phyloP scores from a whole-genome alignment of 2,888 invertebrate species.

The Eurytoma adleriae region DNA sequence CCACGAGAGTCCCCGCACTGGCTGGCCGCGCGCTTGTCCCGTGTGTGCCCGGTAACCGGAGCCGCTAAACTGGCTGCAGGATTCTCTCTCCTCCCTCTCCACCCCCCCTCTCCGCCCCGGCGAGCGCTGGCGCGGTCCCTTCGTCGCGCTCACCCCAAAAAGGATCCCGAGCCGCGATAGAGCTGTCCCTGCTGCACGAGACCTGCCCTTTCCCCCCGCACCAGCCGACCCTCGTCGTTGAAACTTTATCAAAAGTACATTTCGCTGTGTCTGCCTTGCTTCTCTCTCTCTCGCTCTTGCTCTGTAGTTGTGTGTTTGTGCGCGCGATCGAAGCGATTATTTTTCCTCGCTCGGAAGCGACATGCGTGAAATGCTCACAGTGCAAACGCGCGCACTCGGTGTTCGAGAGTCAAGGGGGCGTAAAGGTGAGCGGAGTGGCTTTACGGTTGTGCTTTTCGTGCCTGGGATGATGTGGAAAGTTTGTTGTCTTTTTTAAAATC shows the following conservation, averaged over 20 bases:
- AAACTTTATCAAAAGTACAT: conserved; percentile 55
- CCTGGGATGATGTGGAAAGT: background rate
- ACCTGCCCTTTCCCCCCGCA: background rate
- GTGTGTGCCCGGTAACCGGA: conserved; percentile 55
- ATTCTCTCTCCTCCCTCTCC: background rate
- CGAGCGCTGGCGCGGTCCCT: background rate
- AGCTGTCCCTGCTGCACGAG: conserved; percentile 20
- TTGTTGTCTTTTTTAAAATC: background rate
- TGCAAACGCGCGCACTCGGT: background rate
- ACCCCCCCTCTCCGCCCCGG: background rate
- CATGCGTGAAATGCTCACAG: conserved; percentile 27
- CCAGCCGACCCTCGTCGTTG: background rate
- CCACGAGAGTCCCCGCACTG: conserved; percentile 38
- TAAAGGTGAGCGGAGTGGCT: background rate
- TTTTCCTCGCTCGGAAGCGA: conserved; percentile 49
- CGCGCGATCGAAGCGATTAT: conserved; percentile 40
- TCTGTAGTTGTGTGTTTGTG: background rate
- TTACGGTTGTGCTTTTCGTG: background rate
- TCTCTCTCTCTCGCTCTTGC: background rate
- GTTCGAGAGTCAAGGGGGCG: conserved; percentile 3
- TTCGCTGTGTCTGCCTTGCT: conserved; percentile 3
- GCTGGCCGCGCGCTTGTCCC: conserved; percentile 22
- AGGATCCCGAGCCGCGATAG: conserved; percentile 47
- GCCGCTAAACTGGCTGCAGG: conserved; percentile 31
- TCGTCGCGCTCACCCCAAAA: conserved; percentile 13